Evolutionary conservation across 2,888 invertebrate species (phyloP).

Genomic region (Watsonalla binaria): DNA sequence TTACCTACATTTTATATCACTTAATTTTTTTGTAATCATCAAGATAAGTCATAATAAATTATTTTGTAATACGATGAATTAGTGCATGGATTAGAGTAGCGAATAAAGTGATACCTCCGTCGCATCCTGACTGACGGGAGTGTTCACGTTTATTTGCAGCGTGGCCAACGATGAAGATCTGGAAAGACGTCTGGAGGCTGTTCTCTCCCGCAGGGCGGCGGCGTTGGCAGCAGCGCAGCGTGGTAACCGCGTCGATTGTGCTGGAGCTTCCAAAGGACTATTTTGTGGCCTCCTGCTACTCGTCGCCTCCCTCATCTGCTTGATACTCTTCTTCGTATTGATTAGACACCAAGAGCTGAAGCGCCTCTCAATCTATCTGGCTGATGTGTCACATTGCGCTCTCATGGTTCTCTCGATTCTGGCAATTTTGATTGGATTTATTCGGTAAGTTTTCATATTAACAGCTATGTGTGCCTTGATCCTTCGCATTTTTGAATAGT

Average conservation of each 20-base stretch:
- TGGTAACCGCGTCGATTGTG: conserved; percentile 93
- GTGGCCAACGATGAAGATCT: conserved; percentile 87
- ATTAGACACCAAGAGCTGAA: conserved; percentile 91
- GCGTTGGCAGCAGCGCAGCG: conserved; percentile 90
- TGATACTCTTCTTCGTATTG: conserved; percentile 97
- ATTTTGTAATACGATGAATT: neutral
- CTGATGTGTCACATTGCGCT: conserved; percentile 93
- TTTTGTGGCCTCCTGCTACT: conserved; percentile 94
- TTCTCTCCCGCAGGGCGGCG: conserved; percentile 91
- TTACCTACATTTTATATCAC: neutral
- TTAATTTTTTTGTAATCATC: neutral
- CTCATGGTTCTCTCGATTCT: conserved; percentile 92
- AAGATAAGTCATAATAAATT: too few relatives aligned
- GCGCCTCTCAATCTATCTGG: conserved; percentile 92
- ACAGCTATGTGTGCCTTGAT: conserved; percentile 7
- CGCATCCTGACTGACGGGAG: conserved; percentile 42
- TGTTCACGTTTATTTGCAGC: conserved; percentile 74
- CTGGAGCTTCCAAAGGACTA: conserved; percentile 95
- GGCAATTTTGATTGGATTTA: conserved; percentile 94
- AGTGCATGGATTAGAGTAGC: conserved; percentile 4
- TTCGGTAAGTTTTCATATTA: conserved; percentile 80
- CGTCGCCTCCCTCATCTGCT: conserved; percentile 93
- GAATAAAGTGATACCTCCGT: conserved; percentile 12
- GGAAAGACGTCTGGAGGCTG: conserved; percentile 92
- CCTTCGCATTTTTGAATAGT: conserved; percentile 2